Evolutionary conservation across 2,113 vertebrate genomes (phyloP).

Genomic region (Neogobius melanostomus): DNA sequence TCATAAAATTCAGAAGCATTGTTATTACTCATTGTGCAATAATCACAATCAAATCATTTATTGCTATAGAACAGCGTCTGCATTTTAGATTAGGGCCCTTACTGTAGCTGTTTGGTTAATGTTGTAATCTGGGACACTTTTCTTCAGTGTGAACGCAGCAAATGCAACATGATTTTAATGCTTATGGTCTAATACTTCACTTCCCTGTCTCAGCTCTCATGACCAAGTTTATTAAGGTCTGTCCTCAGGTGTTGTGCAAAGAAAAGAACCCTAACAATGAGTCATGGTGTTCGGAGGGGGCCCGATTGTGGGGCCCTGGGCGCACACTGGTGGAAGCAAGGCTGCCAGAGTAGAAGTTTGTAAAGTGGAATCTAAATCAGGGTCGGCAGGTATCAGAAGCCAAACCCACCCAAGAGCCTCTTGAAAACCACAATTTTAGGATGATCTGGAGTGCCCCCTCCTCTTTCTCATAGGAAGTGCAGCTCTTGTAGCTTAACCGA

Average conservation of each 20-base stretch:
- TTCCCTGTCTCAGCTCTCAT: neutral
- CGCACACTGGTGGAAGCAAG: too few species aligned
- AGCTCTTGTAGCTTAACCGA: too few species aligned
- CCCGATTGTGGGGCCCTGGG: too few species aligned
- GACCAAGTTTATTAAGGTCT: neutral
- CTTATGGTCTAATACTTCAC: neutral
- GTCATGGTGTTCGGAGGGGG: too few species aligned
- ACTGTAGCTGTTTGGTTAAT: neutral
- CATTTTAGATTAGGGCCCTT: neutral
- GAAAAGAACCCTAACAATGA: neutral
- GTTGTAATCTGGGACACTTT: neutral
- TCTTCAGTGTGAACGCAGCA: neutral
- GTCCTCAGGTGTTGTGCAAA: neutral
- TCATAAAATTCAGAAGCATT: too few species aligned
- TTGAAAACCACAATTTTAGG: too few species aligned
- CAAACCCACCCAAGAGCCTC: too few species aligned
- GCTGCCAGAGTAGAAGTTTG: too few species aligned
- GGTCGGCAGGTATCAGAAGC: too few species aligned
- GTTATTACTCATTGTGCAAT: neutral
- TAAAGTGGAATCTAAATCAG: too few species aligned
- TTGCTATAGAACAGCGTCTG: neutral
- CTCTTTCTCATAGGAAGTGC: neutral
- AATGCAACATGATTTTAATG: neutral
- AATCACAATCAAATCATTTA: neutral
- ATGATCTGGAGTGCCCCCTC: neutral